Evolutionary conservation across 2,113 vertebrate genomes (phyloP), one percentile per base, ranked within the genome.

Genomic region (Lagopus leucura): DNA sequence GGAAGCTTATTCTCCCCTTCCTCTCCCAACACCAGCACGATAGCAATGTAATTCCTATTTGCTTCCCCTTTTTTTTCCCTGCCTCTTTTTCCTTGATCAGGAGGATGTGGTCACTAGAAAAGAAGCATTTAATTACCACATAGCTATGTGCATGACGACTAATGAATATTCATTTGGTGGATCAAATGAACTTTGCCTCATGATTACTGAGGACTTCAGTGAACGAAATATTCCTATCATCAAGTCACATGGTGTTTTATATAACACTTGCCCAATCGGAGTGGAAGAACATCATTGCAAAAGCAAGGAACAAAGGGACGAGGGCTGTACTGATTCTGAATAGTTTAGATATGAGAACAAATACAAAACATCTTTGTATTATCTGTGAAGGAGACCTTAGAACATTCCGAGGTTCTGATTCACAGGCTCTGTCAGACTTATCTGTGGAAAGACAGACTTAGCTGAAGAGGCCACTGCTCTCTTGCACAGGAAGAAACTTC

Each of bases 131-230:
- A 83, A 94, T 80, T 83, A 95, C 36, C 57, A 48, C 75, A 76
- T 70, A 60, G 40, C 75, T 86, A 30, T 14, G 32, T 43, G 13
- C 43, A 30, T 47, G 57, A 72, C 65, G 47, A 79, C 36, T 84
- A 81, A 92, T 93, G 81, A 92, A 93, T 92, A 86, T 94, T 90
- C 88, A 92, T 86, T 57, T 57, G 57, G 34, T 64, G 78, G 52
- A 45, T 90, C 48, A 69, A 65, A 57, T 32, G 86, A 80, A 93
- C 95, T 93, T 96, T 86, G 92, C 66, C 24, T 89, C 61, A 25
- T 28, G 54, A 75, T 69, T 83, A 69, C 94, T 58, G 80, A 92
- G 61, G 70, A 69, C 54, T 92, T 84, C 90, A 96, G 92, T 89
- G 90, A 95, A 82, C 77, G 77, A 88, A 75, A 52, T 36, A 94